Conservation (phyloP, 1,140 invertebrate genomes). For the Aphelinus atriplicis region DNA sequence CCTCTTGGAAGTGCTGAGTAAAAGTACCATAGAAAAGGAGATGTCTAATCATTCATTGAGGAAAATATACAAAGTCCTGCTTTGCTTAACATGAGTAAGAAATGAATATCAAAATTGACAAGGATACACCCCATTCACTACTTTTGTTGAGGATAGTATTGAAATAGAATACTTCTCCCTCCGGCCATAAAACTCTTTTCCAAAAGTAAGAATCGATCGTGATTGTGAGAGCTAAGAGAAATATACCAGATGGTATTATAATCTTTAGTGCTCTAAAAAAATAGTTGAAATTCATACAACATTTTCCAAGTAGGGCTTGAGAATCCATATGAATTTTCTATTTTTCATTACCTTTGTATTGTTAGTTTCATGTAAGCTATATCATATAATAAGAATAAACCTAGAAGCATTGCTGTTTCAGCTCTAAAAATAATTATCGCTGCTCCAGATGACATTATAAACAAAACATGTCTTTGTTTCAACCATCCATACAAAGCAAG, state of each 20-base stretch:
- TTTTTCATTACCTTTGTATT: constrained; percentile 63
- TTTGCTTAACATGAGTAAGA: too few species aligned
- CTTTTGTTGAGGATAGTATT: constrained; percentile 96
- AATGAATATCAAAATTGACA: constrained; percentile 57
- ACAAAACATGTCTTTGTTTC: constrained; percentile 76
- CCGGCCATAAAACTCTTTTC: constrained; percentile 92
- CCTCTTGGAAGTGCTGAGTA: constrained; percentile 95
- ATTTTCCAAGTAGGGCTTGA: too few species aligned
- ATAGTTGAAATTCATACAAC: not conserved
- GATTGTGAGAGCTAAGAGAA: constrained; percentile 78
- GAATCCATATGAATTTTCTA: constrained; percentile 53
- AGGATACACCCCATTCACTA: constrained; percentile 96
- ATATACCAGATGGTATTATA: constrained; percentile 76
- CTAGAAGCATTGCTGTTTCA: constrained; percentile 89
- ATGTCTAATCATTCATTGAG: constrained; percentile 75
- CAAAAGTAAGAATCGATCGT: constrained; percentile 94
- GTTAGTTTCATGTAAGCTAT: constrained; percentile 69
- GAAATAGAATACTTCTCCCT: constrained; percentile 97
- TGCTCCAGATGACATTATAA: constrained; percentile 86
- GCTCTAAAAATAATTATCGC: constrained; percentile 91
- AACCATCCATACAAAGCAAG: constrained; percentile 89
- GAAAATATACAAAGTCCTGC: constrained; percentile 21
- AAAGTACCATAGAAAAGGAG: constrained; percentile 98
- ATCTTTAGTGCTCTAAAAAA: constrained; percentile 77
- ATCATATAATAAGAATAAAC: constrained; percentile 86